A percentile compares a stretch with the other conserved stretches of the same genome.
These are phyloP conservation scores for Phymastichus coffea DNA, from an alignment of 1,140 invertebrate genomes.

Conservation along the genomic window DNA sequence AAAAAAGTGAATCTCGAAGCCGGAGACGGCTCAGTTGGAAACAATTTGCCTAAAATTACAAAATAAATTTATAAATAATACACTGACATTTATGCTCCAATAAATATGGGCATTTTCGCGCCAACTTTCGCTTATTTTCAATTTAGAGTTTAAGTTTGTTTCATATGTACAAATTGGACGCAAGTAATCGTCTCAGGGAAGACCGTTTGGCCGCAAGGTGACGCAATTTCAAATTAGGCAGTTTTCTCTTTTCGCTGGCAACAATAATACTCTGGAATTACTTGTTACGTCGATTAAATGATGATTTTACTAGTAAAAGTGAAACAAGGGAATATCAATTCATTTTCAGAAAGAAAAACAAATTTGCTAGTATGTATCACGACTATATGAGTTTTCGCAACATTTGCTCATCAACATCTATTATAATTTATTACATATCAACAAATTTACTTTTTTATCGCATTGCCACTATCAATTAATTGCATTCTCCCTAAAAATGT, in stretches of 20 bases:
- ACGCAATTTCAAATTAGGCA: background rate
- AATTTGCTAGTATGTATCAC: too few relatives aligned
- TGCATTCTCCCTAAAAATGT: too few relatives aligned
- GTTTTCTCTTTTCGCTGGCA: background rate
- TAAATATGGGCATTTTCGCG: constrained; percentile 37
- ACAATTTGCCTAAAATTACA: background rate
- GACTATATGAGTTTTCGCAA: too few relatives aligned
- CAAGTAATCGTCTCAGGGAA: constrained; percentile 1
- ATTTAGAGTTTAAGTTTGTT: background rate
- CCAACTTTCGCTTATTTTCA: constrained; percentile 1
- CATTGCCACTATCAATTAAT: too few relatives aligned
- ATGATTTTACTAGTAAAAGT: too few relatives aligned
- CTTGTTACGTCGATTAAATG: too few relatives aligned
- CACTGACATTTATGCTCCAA: constrained; percentile 25
- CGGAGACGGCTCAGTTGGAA: background rate
- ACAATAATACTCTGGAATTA: background rate
- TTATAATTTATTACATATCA: too few relatives aligned
- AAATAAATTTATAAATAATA: constrained; percentile 33
- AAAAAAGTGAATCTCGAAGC: too few relatives aligned
- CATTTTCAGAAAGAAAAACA: too few relatives aligned
- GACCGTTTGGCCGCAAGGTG: background rate
- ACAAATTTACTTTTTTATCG: too few relatives aligned
- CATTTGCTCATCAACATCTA: too few relatives aligned
- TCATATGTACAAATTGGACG: constrained; percentile 8
- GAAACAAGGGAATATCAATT: too few relatives aligned